phyloP scores from a whole-genome alignment of 2,797 vertebrate genomes.

The Tenualosa thibaudeaui region DNA sequence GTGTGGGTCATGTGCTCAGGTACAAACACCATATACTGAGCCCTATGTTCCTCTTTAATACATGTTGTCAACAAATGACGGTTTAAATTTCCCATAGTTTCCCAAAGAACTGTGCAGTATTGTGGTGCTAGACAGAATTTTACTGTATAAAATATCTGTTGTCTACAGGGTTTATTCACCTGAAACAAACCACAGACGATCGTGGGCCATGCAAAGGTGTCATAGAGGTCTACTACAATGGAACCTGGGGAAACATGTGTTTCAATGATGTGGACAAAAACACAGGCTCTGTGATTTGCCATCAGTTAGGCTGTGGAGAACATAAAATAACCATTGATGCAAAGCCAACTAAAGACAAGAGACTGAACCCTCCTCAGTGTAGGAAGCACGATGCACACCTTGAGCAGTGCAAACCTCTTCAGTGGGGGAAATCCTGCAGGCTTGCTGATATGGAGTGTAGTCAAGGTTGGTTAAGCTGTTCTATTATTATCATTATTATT shows the following conservation, averaged over 20 bases:
- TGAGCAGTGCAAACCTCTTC: background rate
- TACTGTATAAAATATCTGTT: background rate
- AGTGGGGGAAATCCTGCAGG: background rate
- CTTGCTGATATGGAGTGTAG: background rate
- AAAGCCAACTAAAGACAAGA: background rate
- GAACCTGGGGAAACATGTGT: slow-evolving; percentile 23
- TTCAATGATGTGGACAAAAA: background rate
- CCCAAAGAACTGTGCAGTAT: no score
- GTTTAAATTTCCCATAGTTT: no score
- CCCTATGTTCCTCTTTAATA: no score
- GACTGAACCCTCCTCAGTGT: background rate
- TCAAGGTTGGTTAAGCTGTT: background rate
- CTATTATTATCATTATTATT: background rate
- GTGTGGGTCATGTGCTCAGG: no score
- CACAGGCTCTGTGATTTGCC: background rate
- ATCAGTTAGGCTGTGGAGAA: background rate
- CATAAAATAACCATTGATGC: background rate
- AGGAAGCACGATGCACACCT: background rate
- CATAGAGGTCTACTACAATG: slow-evolving; percentile 16
- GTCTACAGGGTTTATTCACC: slow-evolving; percentile 1
- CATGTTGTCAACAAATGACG: no score
- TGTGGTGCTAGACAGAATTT: no score
- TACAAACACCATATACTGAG: no score
- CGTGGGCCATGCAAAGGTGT: slow-evolving; percentile 5
- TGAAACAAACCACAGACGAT: background rate